Evolutionary conservation across 1,140 invertebrate species (phyloP).

Genomic region (Brachionus angularis): DNA sequence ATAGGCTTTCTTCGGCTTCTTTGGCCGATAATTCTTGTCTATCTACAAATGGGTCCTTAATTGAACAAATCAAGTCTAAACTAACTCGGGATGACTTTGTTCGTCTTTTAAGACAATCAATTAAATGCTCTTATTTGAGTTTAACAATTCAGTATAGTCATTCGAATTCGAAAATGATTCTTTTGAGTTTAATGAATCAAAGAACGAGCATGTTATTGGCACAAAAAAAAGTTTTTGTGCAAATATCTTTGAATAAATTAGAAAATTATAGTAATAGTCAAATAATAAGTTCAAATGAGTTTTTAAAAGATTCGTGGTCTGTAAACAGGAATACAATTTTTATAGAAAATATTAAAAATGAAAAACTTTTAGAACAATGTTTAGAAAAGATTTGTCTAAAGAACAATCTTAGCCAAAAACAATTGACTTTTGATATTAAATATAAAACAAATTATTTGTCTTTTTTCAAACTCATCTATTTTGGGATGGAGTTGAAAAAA

Average conservation of each 20-base stretch:
- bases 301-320: too few species aligned
- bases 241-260: constrained; percentile 1
- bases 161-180: too few species aligned
- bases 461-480: constrained; percentile 11
- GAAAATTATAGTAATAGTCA: too few species aligned
- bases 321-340: too few species aligned
- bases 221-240: constrained; percentile 10
- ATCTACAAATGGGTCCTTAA: constrained; percentile 3
- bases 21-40: not conserved
- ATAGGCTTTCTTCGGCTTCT: constrained; percentile 8
- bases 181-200: constrained; percentile 22
- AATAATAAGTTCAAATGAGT: too few species aligned
- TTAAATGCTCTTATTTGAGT: constrained; percentile 7
- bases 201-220: too few species aligned
- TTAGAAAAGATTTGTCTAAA: too few species aligned
- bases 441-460: constrained; percentile 1
- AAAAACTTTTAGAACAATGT: too few species aligned
- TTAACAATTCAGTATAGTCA: not conserved
- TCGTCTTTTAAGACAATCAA: not conserved
- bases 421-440: constrained; percentile 12
- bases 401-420: too few species aligned
- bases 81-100: constrained; percentile 6
- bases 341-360: too few species aligned
- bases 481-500: constrained; percentile 17
- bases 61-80: constrained; percentile 1